Evolutionary conservation across 2,113 vertebrate species (phyloP), one percentile per base, ranked within the genome.

Genomic region (Pomatorhinus ruficollis): DNA sequence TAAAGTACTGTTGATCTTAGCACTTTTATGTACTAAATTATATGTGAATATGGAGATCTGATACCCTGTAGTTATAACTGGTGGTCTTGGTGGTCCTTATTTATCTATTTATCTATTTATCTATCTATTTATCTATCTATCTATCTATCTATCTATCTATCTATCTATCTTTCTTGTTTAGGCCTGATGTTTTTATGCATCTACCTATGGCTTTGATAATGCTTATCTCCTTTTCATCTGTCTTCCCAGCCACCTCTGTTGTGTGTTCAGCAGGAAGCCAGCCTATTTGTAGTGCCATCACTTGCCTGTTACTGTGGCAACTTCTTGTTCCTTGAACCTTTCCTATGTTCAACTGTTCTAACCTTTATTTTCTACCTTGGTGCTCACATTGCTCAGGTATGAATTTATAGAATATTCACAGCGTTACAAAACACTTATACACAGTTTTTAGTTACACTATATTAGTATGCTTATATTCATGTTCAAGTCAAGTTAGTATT

Each of bases 21-120:
- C 3, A 12, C 15, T 63, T 70, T 63, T 54, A 6, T 3, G 3
- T 42, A 35, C 24, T 70, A 74, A 86, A 66, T 70, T 63, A 22
- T 20, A 15, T 0, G 0, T 28, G 4, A 61, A 6, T 30, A 30
- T 17, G 44, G 8, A 59, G 28, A 30, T 18, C 28, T 87, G 68
- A 47, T 23, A 60, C 15, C 0, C 0, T 56, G 45, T 52, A 54
- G 20, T 27, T 64, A 77, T 16, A 50, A n/a, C 42, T 6, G 12
- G 17, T 30, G 44, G 2, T 22, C 22, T 37, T 45, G 3, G 8
- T 49, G 11, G 22, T 69, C 30, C 37, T 81, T 44, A 3, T 56
- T 74, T 37, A 49, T 39, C 39, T 69, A 6, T 33, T 72, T 65
- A 3, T 42, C 83, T 96, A n/a, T n/a, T n/a, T n/a, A n/a, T n/a